Evolutionary conservation across 2,797 vertebrate species (phyloP).

Genomic region (Megalops cyprinoides): DNA sequence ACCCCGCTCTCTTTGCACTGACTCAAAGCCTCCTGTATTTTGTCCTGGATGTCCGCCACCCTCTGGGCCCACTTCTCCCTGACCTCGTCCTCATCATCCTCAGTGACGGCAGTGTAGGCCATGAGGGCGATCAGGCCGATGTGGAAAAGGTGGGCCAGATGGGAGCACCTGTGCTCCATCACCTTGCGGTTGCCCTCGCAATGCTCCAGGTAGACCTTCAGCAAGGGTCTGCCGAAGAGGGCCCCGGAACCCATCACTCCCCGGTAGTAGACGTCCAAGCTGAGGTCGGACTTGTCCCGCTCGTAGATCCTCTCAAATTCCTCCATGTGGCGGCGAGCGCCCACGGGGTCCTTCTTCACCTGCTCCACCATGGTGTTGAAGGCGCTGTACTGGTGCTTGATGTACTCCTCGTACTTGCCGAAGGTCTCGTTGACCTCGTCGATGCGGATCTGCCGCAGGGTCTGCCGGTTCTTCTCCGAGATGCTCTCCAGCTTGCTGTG

Average conservation of each 20-base stretch:
- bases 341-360: slow-evolving; percentile 66
- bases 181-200: slow-evolving; percentile 60
- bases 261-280: slow-evolving; percentile 71
- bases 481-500: slow-evolving; percentile 68
- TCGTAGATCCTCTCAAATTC: slow-evolving; percentile 68
- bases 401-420: slow-evolving; percentile 73
- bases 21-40: slow-evolving; percentile 43
- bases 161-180: slow-evolving; percentile 75
- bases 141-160: slow-evolving; percentile 75
- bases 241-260: slow-evolving; percentile 61
- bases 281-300: slow-evolving; percentile 63
- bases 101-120: slow-evolving; percentile 73
- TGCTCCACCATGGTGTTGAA: slow-evolving; percentile 70
- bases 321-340: slow-evolving; percentile 53
- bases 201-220: slow-evolving; percentile 73
- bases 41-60: slow-evolving; percentile 50
- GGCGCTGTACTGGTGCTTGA: slow-evolving; percentile 76
- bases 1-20: slow-evolving; percentile 17
- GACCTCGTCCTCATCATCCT: slow-evolving; percentile 76
- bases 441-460: slow-evolving; percentile 68
- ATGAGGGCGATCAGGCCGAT: slow-evolving; percentile 78
- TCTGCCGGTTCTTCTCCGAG: slow-evolving; percentile 70
- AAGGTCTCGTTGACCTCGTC: slow-evolving; percentile 74
- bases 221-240: slow-evolving; percentile 67
- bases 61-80: slow-evolving; percentile 54